Conservation (phyloP, 2,797 vertebrate genomes). For the Monodelphis domestica region DNA sequence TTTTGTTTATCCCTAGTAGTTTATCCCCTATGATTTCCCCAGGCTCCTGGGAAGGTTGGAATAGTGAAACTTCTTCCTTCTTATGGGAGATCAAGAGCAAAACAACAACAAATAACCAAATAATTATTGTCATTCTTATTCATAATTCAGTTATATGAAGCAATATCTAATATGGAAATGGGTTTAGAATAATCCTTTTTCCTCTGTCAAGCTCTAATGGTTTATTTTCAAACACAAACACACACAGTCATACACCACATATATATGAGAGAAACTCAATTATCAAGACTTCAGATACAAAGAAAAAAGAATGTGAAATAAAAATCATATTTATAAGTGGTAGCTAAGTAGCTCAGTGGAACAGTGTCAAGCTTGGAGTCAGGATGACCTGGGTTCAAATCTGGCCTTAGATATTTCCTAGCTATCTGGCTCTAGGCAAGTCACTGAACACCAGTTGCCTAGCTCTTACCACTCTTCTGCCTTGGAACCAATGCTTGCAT, state of each 20-base stretch:
- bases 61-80: slow-evolving; percentile 43
- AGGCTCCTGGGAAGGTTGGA: slow-evolving; percentile 30
- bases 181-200: background rate
- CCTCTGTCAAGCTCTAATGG: background rate
- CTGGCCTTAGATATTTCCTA: too few relatives aligned
- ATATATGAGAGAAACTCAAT: background rate
- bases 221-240: background rate
- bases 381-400: too few relatives aligned
- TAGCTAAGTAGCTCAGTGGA: too few relatives aligned
- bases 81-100: background rate
- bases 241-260: too few relatives aligned
- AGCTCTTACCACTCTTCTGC: too few relatives aligned
- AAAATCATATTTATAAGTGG: too few relatives aligned
- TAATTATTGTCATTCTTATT: too few relatives aligned
- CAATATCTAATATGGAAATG: background rate
- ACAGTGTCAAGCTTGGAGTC: too few relatives aligned
- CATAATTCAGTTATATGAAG: background rate
- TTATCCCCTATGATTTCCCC: background rate
- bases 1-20: slow-evolving; percentile 46
- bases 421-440: too few relatives aligned
- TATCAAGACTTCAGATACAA: background rate
- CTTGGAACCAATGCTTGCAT: too few relatives aligned
- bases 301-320: background rate
- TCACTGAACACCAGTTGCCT: too few relatives aligned
- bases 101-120: slow-evolving; percentile 10